Percentiles rank a stretch among this genome's conserved stretches.
Conservation (phyloP, 1,140 invertebrate species). For the Saccostrea glomerata region DNA sequence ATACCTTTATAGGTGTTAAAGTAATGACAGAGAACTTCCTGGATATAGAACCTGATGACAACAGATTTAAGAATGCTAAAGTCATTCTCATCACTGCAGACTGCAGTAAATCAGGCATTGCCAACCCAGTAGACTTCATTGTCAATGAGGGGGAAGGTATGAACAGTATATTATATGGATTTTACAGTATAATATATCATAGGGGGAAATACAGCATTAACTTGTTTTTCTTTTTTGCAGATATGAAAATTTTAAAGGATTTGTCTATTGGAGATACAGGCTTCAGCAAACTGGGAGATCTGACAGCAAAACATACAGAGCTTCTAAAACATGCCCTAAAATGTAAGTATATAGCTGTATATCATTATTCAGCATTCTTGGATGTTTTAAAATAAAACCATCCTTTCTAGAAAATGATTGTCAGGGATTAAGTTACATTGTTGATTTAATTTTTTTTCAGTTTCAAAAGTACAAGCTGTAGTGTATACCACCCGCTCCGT, state of each 20-base stretch:
- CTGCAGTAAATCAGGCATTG: constrained; percentile 73
- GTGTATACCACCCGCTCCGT: constrained; percentile 73
- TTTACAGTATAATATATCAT: too few relatives aligned
- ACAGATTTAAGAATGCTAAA: constrained; percentile 65
- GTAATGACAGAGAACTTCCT: constrained; percentile 64
- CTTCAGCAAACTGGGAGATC: constrained; percentile 54
- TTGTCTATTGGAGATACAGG: constrained; percentile 64
- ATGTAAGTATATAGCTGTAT: constrained; percentile 59
- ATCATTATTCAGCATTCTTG: not conserved
- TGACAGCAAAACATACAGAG: constrained; percentile 60
- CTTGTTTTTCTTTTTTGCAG: constrained; percentile 49
- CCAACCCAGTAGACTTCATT: constrained; percentile 74
- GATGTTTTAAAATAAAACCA: not conserved
- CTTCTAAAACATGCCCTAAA: constrained; percentile 68
- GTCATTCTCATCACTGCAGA: constrained; percentile 70
- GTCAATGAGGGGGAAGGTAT: constrained; percentile 76
- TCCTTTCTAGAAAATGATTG: not conserved
- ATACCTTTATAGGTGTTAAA: constrained; percentile 63
- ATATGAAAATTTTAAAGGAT: constrained; percentile 69
- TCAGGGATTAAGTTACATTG: not conserved
- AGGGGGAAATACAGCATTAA: not conserved
- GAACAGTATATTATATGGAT: not conserved
- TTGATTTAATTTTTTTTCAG: constrained; percentile 54
- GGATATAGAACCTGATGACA: constrained; percentile 67
- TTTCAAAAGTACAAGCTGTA: constrained; percentile 70